A percentile compares a stretch with the other conserved stretches of the same genome.
Conservation (phyloP, 2,797 vertebrate genomes). For the Amblyopsis hoosieri region DNA sequence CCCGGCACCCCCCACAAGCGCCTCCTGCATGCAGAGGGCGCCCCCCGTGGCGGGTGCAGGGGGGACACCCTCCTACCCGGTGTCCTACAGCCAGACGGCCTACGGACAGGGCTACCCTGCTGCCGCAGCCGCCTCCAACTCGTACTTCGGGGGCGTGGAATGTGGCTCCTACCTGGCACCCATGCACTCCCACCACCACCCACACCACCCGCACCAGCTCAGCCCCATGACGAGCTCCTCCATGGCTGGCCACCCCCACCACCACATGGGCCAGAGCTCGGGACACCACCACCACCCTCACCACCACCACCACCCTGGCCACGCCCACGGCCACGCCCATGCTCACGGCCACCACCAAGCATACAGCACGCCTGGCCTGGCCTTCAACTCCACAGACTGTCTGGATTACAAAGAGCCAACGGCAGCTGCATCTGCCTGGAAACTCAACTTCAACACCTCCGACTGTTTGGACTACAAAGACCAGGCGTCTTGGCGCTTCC, state of each 20-base stretch:
- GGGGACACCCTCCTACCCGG: constrained; percentile 82
- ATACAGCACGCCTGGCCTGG: constrained; percentile 81
- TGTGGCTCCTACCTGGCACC: constrained; percentile 92
- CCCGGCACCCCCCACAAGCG: constrained; percentile 79
- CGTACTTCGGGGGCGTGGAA: constrained; percentile 93
- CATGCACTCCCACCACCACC: constrained; percentile 93
- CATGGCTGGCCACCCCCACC: constrained; percentile 86
- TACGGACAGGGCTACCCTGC: constrained; percentile 89
- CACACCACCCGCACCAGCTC: constrained; percentile 84
- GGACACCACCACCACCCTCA: constrained; percentile 86
- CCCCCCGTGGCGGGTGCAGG: constrained; percentile 59
- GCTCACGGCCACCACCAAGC: constrained; percentile 85
- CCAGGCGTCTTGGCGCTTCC: constrained; percentile 96
- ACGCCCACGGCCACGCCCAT: constrained; percentile 84
- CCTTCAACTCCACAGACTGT: constrained; percentile 94
- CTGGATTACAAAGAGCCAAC: constrained; percentile 96
- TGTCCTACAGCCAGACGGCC: constrained; percentile 88
- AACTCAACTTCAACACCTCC: constrained; percentile 95
- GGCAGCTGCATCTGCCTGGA: constrained; percentile 84
- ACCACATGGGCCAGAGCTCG: constrained; percentile 86
- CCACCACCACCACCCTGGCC: constrained; percentile 80
- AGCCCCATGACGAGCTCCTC: constrained; percentile 87
- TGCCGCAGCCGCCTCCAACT: constrained; percentile 69
- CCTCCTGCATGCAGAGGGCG: constrained; percentile 92
- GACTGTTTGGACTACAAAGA: constrained; percentile 99